Evolutionary conservation across 2,888 invertebrate genomes (phyloP).

Genomic region (Pseudococcus longispinus): DNA sequence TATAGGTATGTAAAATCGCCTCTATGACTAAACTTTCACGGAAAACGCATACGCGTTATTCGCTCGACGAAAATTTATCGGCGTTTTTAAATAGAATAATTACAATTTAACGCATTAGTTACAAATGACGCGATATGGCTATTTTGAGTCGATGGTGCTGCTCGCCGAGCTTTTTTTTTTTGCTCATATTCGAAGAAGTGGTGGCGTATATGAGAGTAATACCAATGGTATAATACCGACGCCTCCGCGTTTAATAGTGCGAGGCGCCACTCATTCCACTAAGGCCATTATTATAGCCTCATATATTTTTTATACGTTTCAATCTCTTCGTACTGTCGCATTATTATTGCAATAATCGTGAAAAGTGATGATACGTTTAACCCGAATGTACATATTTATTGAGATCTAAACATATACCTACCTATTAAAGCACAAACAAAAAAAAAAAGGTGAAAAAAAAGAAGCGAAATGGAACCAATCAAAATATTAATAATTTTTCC

Average conservation of each 20-base stretch:
- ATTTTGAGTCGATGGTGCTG: background rate
- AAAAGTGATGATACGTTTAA: slow-evolving; percentile 11
- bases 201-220: background rate
- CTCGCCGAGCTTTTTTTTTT: background rate
- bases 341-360: slow-evolving; percentile 34
- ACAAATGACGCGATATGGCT: background rate
- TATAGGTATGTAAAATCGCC: background rate
- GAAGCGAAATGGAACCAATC: background rate
- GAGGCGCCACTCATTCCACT: slow-evolving; percentile 36
- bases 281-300: slow-evolving; percentile 28
- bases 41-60: background rate
- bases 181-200: background rate
- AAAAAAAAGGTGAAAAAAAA: background rate
- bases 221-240: background rate
- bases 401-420: background rate
- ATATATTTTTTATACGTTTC: slow-evolving; percentile 36
- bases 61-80: background rate
- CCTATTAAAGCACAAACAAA: background rate
- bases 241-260: slow-evolving; percentile 30
- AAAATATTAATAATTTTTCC: background rate
- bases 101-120: background rate
- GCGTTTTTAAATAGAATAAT: background rate
- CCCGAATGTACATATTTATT: background rate
- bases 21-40: background rate
- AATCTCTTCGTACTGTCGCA: slow-evolving; percentile 11